These are phyloP conservation scores for Cephus pygmeus DNA, from an alignment of 2,888 invertebrate genomes.

Conservation along the genomic window DNA sequence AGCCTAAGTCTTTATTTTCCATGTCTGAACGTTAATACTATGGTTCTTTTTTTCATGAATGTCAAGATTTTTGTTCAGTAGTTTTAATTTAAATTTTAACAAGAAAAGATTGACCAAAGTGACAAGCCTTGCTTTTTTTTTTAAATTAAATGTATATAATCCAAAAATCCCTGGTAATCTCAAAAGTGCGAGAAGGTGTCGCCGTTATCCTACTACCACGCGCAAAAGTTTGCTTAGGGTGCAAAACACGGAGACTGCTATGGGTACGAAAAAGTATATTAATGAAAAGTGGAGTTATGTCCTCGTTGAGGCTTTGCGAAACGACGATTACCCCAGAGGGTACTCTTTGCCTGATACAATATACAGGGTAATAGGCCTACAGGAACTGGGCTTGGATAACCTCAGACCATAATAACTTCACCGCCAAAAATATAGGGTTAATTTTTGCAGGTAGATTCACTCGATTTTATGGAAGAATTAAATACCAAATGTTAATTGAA, in stretches of 20 bases:
- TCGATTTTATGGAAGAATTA: neutral
- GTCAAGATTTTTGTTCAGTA: too few species aligned
- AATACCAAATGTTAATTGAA: neutral
- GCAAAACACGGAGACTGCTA: neutral
- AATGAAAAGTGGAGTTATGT: constrained; percentile 1
- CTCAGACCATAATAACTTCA: neutral
- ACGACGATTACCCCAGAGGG: neutral
- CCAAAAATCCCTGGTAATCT: neutral
- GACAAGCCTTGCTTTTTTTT: neutral
- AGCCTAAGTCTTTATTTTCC: neutral
- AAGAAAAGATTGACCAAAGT: neutral
- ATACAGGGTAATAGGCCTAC: neutral
- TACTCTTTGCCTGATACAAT: neutral
- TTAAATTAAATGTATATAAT: neutral
- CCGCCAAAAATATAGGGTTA: neutral
- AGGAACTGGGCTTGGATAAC: neutral
- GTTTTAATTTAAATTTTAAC: neutral
- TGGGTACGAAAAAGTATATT: neutral
- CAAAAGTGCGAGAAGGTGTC: neutral
- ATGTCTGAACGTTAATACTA: neutral
- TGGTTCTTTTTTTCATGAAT: neutral
- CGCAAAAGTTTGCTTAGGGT: neutral
- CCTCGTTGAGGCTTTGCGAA: neutral
- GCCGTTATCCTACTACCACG: neutral
- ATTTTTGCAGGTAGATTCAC: too few species aligned